Conservation (phyloP, 1,140 invertebrate species). For the honey bee (Apis mellifera) region Amel_HAv3.1 CM009940.2:2973001-2973500, state of each 20-base stretch:
- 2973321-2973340: slow-evolving; percentile 10
- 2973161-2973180: not conserved
- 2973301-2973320: slow-evolving; percentile 32
- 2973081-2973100: too few relatives aligned
- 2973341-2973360: slow-evolving; percentile 32
- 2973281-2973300: slow-evolving; percentile 30
- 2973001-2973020: too few relatives aligned
- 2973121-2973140: too few relatives aligned
- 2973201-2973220: not conserved
- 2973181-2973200: not conserved
- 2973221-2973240: not conserved
- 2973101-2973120: too few relatives aligned
- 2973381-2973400: too few relatives aligned
- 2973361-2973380: not conserved
- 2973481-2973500: slow-evolving; percentile 40
- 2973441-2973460: slow-evolving; percentile 4
- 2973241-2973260: not conserved
- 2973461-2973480: slow-evolving; percentile 39
- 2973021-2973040: too few relatives aligned
- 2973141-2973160: too few relatives aligned
- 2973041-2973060: too few relatives aligned
- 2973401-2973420: too few relatives aligned
- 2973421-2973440: not conserved
- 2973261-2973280: slow-evolving; percentile 39
- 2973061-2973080: too few relatives aligned